Evolutionary conservation across 2,797 vertebrate species (phyloP), one percentile per base, ranked within the genome.

Genomic region (Pantherophis vulpinus): DNA sequence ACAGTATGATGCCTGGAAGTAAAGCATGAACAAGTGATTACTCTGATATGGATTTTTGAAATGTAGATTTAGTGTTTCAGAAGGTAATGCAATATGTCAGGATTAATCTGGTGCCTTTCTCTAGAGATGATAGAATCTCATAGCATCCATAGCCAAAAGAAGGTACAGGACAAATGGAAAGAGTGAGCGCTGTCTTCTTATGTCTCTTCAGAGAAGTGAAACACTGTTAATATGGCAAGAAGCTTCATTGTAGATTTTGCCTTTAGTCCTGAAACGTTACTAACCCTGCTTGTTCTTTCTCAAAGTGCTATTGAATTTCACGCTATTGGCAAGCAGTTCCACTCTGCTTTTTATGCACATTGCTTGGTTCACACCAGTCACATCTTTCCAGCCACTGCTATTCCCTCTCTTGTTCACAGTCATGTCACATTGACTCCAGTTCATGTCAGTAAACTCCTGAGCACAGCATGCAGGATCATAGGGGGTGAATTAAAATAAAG

Each of bases 401-500:
- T 87, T 94, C 10, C 23, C 90, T 60, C 92, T 93, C 92, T 89
- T 94, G 4, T 14, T 93, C 89, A 90, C n/a, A 86, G 87, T 42
- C 42, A 47, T 91, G 88, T 94, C 96, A 90, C 12, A 9, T 42
- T 37, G 42, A 90, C 58, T 94, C 58, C 14, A 89, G 79, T 27
- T 93, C 32, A 2, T 91, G 51, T 20, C 89, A 88, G 79, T 92
- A 94, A 95, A 93, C 92, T 95, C 88, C 88, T 94, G 88, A 95
- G 92, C 74, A 54, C 79, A 32, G 54, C 32, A 0, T 91, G 18
- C 74, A 93, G 29, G 37, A 94, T 54, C 87, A 88, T 91, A 42
- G 16, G 91, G 86, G 79, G 27, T 8, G 59, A 96, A 96, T 96
- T 95, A 96, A 96, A 97, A 96, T 93, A 96, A 97, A 97, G 94